phyloP scores from a whole-genome alignment of 2,888 invertebrate species.

The Loripinus fragilis region DNA sequence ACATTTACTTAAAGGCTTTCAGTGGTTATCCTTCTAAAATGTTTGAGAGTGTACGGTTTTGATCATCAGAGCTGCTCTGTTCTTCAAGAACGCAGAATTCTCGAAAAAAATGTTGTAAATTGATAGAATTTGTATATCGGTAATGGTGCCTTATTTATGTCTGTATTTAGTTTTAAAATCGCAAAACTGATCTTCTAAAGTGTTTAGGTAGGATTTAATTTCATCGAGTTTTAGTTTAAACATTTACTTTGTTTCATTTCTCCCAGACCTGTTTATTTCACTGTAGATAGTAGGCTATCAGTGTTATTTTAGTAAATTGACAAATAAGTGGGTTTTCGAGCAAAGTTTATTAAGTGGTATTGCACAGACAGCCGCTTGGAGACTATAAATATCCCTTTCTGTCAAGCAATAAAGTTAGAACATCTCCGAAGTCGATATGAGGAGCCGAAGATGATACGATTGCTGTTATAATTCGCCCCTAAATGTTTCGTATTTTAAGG shows the following conservation, averaged over 20 bases:
- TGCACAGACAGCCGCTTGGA: not conserved
- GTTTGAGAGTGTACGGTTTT: too few relatives aligned
- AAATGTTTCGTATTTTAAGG: slow-evolving; percentile 6
- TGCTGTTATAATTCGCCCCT: slow-evolving; percentile 11
- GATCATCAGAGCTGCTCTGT: too few relatives aligned
- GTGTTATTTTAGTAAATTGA: not conserved
- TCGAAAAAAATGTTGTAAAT: too few relatives aligned
- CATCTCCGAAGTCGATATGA: not conserved
- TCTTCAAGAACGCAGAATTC: too few relatives aligned
- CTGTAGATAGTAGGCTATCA: slow-evolving; percentile 1
- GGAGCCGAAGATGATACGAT: not conserved
- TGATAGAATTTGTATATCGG: too few relatives aligned
- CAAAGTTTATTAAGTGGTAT: slow-evolving; percentile 12
- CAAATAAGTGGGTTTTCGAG: not conserved
- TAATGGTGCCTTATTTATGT: too few relatives aligned
- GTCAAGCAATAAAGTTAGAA: slow-evolving; percentile 17
- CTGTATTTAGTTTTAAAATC: too few relatives aligned
- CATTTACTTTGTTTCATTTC: not conserved
- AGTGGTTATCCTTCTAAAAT: too few relatives aligned
- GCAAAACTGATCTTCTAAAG: too few relatives aligned
- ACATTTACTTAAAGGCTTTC: too few relatives aligned
- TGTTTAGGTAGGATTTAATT: too few relatives aligned
- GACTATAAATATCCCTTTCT: slow-evolving; percentile 14
- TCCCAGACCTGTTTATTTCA: not conserved
- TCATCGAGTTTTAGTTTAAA: not conserved